phyloP scores from a whole-genome alignment of 1,140 invertebrate genomes.

The Heterodera carotae region DNA sequence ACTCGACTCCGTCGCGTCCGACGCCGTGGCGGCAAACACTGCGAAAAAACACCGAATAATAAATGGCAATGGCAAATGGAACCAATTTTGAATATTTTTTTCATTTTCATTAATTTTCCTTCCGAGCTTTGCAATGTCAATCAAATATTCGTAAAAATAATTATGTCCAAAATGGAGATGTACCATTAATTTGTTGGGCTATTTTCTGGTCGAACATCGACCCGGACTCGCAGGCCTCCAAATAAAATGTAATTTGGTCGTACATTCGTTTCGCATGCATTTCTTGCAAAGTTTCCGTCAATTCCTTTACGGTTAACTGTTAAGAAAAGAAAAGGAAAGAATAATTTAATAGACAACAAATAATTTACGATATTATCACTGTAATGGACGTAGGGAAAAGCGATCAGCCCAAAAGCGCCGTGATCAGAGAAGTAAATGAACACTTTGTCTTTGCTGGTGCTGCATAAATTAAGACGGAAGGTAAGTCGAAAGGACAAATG shows the following conservation, averaged over 20 bases:
- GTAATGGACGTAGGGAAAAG: slow-evolving; percentile 67
- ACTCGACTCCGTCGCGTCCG: slow-evolving; percentile 69
- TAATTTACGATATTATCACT: slow-evolving; percentile 39
- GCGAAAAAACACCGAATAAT: not conserved
- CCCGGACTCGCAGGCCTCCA: slow-evolving; percentile 74
- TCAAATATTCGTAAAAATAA: not conserved
- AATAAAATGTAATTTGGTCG: slow-evolving; percentile 69
- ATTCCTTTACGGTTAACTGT: slow-evolving; percentile 67
- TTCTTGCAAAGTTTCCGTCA: slow-evolving; percentile 67
- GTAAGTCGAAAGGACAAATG: too few species aligned
- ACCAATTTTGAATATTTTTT: too few species aligned
- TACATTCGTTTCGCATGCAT: slow-evolving; percentile 69
- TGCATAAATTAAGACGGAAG: too few species aligned
- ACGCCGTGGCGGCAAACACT: slow-evolving; percentile 70
- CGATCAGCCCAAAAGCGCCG: slow-evolving; percentile 71
- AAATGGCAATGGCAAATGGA: too few species aligned
- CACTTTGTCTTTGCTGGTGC: slow-evolving; percentile 41
- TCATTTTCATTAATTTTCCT: too few species aligned
- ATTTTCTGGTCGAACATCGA: slow-evolving; percentile 73
- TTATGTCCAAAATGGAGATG: too few species aligned
- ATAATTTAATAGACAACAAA: too few species aligned
- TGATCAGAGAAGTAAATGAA: slow-evolving; percentile 71
- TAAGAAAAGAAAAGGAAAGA: slow-evolving; percentile 34
- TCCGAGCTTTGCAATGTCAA: too few species aligned
- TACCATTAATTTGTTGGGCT: slow-evolving; percentile 67